Evolutionary conservation across 2,888 invertebrate species (phyloP), one percentile per base, ranked within the genome.

Genomic region (Ochropleura plecta): DNA sequence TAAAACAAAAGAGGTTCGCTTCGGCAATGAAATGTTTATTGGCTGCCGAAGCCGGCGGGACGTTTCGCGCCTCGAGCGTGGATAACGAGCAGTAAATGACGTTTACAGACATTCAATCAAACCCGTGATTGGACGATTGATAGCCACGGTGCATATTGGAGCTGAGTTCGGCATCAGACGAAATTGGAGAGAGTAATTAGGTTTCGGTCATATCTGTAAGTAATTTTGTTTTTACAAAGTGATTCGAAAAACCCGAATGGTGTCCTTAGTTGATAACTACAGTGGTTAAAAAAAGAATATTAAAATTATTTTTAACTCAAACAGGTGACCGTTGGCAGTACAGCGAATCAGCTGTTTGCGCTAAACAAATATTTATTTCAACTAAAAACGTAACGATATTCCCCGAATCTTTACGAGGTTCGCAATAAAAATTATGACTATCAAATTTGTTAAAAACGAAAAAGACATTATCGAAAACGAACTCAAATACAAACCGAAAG

Each of bases 71-170:
- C 91, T 88, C 84, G 81, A 91, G 91, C 93, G 93, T 93, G 92
- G 91, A 92, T 94, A 94, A 94, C 95, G 94, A 94, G 91, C 91
- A 85, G 89, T 93, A 91, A 95, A 94, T 92, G 92, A 92, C 91
- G 91, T 90, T 92, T 90, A 92, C 92, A 88, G 90, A 91, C 92
- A 91, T 94, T 94, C 93, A 94, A 94, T 94, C 94, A 94, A 91
- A 91, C 85, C 83, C 80, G 82, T 92, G 93, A 94, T 93, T 92
- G 91, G 90, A 90, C 88, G 88, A 90, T 89, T 90, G 90, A 92
- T 90, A 89, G 90, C 85, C 81, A 69, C 84, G 80, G 79, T 86
- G 88, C 87, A 89, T 89, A 87, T 86, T 90, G 83, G 84, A 90
- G 79, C 86, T 82, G 80, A 83, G 86, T 87, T 86, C 81, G 79